These are phyloP conservation scores for Triplophysa siluroides DNA, from an alignment of 2,113 vertebrate species.

Conservation along the genomic window DNA sequence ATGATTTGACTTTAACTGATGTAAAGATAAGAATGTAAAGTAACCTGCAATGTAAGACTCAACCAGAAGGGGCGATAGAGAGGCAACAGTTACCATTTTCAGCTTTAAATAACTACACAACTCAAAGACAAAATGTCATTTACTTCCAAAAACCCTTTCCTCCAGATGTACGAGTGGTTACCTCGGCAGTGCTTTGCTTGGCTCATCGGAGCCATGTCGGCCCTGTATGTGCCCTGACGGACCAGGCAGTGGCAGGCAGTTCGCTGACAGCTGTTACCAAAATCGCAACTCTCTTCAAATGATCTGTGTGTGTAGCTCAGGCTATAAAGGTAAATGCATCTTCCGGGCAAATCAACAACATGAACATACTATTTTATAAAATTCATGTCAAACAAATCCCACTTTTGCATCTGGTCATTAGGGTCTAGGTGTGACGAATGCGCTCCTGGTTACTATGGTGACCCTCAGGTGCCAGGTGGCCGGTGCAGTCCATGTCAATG, in stretches of 20 bases:
- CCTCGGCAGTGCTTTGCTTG: constrained; percentile 86
- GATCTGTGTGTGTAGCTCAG: constrained; percentile 83
- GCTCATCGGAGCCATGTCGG: constrained; percentile 86
- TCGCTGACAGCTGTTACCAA: constrained; percentile 87
- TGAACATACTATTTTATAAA: not conserved
- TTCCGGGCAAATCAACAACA: not conserved
- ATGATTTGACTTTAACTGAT: too few relatives aligned
- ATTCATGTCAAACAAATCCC: not conserved
- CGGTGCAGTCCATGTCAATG: constrained; percentile 85
- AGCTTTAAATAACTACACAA: too few relatives aligned
- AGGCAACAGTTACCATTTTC: too few relatives aligned
- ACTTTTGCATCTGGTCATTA: constrained; percentile 53
- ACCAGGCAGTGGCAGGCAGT: constrained; percentile 86
- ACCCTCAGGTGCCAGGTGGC: constrained; percentile 79
- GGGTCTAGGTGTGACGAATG: constrained; percentile 89
- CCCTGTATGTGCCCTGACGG: constrained; percentile 93
- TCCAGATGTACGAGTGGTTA: constrained; percentile 86
- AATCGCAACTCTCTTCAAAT: constrained; percentile 75
- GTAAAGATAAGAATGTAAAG: too few relatives aligned
- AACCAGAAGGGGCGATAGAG: too few relatives aligned
- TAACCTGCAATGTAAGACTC: too few relatives aligned
- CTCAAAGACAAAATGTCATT: too few relatives aligned
- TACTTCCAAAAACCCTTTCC: not conserved
- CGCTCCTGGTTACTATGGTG: constrained; percentile 86
- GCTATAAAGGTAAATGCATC: constrained; percentile 80